Evolutionary conservation across 2,797 vertebrate species (phyloP), one percentile per base, ranked within the genome.

Genomic region (Microhierax caerulescens): DNA sequence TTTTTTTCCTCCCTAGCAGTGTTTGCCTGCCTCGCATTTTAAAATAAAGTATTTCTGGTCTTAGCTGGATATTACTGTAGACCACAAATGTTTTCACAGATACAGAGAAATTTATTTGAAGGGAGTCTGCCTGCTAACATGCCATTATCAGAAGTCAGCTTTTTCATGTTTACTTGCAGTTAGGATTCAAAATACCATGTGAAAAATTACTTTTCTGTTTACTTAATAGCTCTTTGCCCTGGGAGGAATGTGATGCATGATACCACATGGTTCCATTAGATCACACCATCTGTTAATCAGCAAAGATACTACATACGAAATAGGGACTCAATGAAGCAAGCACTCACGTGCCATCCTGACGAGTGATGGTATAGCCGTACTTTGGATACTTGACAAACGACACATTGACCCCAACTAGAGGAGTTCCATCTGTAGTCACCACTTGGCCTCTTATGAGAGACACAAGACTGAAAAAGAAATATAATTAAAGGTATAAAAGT

Each of bases 321-420:
- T 6, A 82, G 90, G 91, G 72, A n/a, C 54, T 11, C 34, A 79
- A 13, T 37, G 90, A 83, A 79, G 56, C 78, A 32, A 64, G 48
- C 60, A 99, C 99, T 99, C 98, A 99, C 99, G 99, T 99, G 98
- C 99, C 99, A 92, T 99, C 99, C 97, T 99, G 99, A 56, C 99
- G 99, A 87, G 99, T 99, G 97, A 99, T 99, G 95, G 99, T 99
- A 95, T 99, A 99, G 96, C 99, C 99, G 5, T 99, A 99, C 95
- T 99, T 99, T 78, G 99, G 99, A 97, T 99, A 99, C 98, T 99
- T 99, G 98, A 99, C 99, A 98, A 99, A 99, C 41, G 99, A 99
- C 97, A 99, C 99, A 22, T 99, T 99, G 95, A 99, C 99, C 95
- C 99, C 99, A 92, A 99, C 99, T 65, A 99, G 98, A 86, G 99